phyloP scores from a whole-genome alignment of 2,888 invertebrate genomes.

The Agrenia bidenticulata region DNA sequence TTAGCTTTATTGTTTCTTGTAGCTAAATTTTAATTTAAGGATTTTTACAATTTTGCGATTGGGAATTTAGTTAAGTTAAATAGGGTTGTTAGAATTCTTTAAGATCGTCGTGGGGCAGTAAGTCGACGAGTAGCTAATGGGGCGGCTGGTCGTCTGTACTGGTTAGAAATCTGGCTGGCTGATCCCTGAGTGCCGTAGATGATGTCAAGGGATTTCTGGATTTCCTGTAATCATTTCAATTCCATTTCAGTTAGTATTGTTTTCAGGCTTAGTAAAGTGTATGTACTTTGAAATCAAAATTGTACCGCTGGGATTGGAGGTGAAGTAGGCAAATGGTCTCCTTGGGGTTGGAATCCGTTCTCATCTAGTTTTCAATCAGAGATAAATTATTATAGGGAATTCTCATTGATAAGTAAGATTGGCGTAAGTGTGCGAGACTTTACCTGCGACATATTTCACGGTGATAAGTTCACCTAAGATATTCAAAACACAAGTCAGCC shows the following conservation, averaged over 20 bases:
- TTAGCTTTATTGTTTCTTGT: too few species aligned
- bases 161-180: slow-evolving; percentile 15
- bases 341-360: slow-evolving; percentile 1
- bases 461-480: background rate
- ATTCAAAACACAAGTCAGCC: too few species aligned
- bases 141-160: slow-evolving; percentile 17
- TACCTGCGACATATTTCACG: slow-evolving; percentile 22
- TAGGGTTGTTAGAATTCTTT: background rate
- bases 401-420: too few species aligned
- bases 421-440: too few species aligned
- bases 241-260: too few species aligned
- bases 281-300: background rate
- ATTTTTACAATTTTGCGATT: too few species aligned
- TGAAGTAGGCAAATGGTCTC: slow-evolving; percentile 22
- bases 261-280: background rate
- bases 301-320: slow-evolving; percentile 20
- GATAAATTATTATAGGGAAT: too few species aligned
- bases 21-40: too few species aligned
- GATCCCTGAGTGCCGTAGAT: slow-evolving; percentile 29
- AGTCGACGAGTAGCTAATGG: background rate
- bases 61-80: too few species aligned
- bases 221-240: slow-evolving; percentile 20
- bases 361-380: too few species aligned
- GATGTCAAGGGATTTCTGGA: slow-evolving; percentile 40
- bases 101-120: slow-evolving; percentile 1